Evolutionary conservation across 2,888 invertebrate species (phyloP), one percentile per base, ranked within the genome.

Genomic region (Belgica antarctica): DNA sequence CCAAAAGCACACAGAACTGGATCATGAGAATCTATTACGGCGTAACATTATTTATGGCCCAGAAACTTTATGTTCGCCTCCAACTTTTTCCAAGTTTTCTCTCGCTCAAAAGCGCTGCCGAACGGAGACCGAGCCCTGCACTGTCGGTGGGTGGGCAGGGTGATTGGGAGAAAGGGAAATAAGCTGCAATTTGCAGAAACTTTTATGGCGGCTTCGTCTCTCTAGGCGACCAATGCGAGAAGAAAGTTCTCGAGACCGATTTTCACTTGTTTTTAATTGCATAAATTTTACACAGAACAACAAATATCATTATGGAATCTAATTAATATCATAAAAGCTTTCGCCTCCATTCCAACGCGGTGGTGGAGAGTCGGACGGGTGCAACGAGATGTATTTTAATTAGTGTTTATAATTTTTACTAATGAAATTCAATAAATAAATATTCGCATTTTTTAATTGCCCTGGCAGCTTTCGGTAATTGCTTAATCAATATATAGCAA

Each of bases 401-500:
- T 63, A 63, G 22, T 22, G n/a, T n/a, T 41, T 63, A 63, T 41
- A 15, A 41, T 41, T 41, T 41, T 41, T 41, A 41, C 15, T 41
- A 63, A 41, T 63, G 25, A 41, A 63, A 63, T 63, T 63, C 41
- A 41, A 63, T 63, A 63, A 63, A 31, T 31, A 62, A 31, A 62
- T 34, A 62, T 62, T 19, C 41, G 41, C n/a, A n/a, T n/a, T 25
- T 62, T 62, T 62, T 62, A 62, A 62, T 62, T 62, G 34, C 24
- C 15, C 52, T 52, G 52, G 4, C 52, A 52, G 19, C 3, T 34
- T 10, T 3, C 52, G 52, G 24, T 63, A 63, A 63, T 63, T 63
- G 63, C 36, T 63, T 63, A 41, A 63, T 63, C 63, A 63, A 63
- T 63, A 63, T 41, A 52, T 52, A 52, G 24, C 41, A 41, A n/a